Base-by-base conservation (phyloP, 2,797 vertebrate genomes). In the Falco cherrug region DNA sequence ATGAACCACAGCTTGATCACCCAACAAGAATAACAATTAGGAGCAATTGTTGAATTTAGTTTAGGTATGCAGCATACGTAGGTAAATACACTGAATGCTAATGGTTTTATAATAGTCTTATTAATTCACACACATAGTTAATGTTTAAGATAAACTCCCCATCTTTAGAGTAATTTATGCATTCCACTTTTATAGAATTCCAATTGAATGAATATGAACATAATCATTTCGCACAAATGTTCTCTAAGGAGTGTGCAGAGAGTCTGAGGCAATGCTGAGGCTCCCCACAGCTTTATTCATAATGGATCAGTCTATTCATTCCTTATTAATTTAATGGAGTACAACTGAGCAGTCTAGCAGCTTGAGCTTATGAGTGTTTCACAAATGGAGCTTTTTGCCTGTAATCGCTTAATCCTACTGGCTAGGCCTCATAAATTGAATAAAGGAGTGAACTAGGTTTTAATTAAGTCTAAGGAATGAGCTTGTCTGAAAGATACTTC, bases 391-490 rank as follows among this genome's bases (percentile, higher is more conserved):
- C 98, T 99, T 98, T 98, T 99, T 98, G 97, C 98, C 98, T 98
- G 98, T 99, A 99, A 99, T 99, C 99, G 98, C 98, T 99, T 99
- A 99, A 99, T 99, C 99, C 99, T 98, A 96, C 98, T 97, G 98
- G 98, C 98, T 98, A 98, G 98, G 98, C 98, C 98, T 98, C 98
- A 98, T 98, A 98, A 98, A 98, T 98, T 97, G 98, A 98, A 98
- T 99, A 99, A 98, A 98, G 98, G 98, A 98, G 98, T 97, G 98
- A 98, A 97, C 98, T 98, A 98, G 98, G 98, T 99, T 99, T 99
- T 99, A 99, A 99, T 99, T 99, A 99, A 99, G 98, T 98, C 98
- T 97, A 97, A 98, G 97, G 97, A 98, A 98, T 97, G 98, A 98
- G 97, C 97, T 96, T 97, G 97, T 91, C 96, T 98, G 98, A 98